Evolutionary conservation across 2,797 vertebrate species (phyloP).

Genomic region (Buceros bicornis): DNA sequence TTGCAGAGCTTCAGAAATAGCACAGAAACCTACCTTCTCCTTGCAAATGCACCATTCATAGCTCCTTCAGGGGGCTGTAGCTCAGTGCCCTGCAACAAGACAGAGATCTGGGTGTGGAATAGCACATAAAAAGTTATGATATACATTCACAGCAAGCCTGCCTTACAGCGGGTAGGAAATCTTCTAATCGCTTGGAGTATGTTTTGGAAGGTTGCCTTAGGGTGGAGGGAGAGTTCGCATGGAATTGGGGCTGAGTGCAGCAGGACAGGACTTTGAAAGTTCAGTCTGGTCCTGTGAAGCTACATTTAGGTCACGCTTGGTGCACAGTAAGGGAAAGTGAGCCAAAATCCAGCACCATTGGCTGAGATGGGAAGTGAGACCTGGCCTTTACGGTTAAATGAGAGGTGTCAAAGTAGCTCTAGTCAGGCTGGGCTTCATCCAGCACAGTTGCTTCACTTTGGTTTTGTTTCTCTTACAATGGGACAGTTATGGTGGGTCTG

Average conservation of each 20-base stretch:
- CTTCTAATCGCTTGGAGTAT: background rate
- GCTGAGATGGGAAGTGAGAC: background rate
- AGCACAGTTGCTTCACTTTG: background rate
- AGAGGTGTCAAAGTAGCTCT: background rate
- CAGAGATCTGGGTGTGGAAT: background rate
- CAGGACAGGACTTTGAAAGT: background rate
- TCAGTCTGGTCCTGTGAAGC: background rate
- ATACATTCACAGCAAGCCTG: background rate
- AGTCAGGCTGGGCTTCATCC: background rate
- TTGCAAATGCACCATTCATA: background rate
- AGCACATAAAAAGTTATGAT: background rate
- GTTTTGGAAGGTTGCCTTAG: background rate
- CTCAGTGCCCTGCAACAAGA: background rate
- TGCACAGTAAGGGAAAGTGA: background rate
- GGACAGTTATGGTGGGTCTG: background rate
- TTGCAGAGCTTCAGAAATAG: conserved; percentile 54
- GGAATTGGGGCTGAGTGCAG: background rate
- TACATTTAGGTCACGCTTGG: background rate
- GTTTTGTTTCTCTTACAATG: background rate
- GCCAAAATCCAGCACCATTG: background rate
- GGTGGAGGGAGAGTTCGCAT: background rate
- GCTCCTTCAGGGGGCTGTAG: background rate
- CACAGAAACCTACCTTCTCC: conserved; percentile 30
- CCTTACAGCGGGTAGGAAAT: background rate
- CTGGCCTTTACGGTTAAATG: background rate